Evolutionary conservation across 2,888 invertebrate genomes (phyloP).

Genomic region (Synanthedon myopaeformis): DNA sequence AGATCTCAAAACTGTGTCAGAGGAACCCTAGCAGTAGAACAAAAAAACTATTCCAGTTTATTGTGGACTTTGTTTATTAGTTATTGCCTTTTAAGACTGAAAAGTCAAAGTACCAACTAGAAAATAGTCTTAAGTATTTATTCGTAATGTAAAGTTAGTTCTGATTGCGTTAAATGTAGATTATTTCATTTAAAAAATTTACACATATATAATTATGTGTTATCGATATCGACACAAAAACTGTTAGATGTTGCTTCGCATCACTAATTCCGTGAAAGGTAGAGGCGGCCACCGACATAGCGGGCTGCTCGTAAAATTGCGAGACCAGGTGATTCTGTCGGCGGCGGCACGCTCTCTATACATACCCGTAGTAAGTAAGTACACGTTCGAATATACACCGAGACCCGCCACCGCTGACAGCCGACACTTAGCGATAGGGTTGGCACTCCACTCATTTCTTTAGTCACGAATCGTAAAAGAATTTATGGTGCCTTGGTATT

Average conservation of each 20-base stretch:
- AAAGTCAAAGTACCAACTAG: no score
- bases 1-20: no score
- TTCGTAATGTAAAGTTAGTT: no score
- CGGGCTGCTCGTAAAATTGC: conserved; percentile 61
- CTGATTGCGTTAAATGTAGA: no score
- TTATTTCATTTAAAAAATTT: no score
- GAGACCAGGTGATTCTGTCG: conserved; percentile 65
- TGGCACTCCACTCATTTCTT: conserved; percentile 2
- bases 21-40: no score
- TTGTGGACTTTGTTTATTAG: no score
- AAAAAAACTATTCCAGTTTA: no score
- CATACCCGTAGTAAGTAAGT: conserved; percentile 10
- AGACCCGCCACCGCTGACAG: conserved; percentile 13
- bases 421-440: conserved; percentile 10
- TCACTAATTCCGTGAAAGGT: conserved; percentile 21
- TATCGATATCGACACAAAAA: neutral
- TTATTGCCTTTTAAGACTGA: no score
- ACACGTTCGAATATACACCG: conserved; percentile 10
- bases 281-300: conserved; percentile 31
- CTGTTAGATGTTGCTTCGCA: neutral
- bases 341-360: conserved; percentile 14
- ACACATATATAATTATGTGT: neutral
- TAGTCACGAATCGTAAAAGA: no score
- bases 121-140: no score
- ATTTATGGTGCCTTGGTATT: no score